Evolutionary conservation across 2,888 invertebrate species (phyloP).

Genomic region (Cantharis nigra): DNA sequence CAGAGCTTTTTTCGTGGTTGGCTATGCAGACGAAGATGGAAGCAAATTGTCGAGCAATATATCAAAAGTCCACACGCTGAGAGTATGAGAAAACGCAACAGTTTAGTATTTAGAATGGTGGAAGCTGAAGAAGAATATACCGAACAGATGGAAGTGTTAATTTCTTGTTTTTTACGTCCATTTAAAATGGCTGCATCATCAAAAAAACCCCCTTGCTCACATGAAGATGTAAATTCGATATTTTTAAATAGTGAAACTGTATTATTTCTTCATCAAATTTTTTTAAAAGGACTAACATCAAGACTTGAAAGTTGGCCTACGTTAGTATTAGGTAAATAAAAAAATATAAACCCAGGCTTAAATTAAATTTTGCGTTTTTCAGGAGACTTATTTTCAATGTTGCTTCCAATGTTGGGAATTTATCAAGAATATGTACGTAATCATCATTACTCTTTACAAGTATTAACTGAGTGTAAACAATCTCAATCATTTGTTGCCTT

Average conservation of each 20-base stretch:
- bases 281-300: conserved; percentile 88
- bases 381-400: conserved; percentile 94
- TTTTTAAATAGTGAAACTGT: conserved; percentile 92
- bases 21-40: conserved; percentile 90
- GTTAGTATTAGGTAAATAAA: conserved; percentile 77
- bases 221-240: conserved; percentile 93
- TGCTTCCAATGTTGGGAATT: conserved; percentile 91
- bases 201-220: conserved; percentile 89
- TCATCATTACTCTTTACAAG: conserved; percentile 92
- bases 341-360: background rate
- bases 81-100: conserved; percentile 90
- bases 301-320: conserved; percentile 94
- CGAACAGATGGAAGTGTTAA: conserved; percentile 83
- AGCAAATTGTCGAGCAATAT: conserved; percentile 92
- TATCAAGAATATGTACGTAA: conserved; percentile 95
- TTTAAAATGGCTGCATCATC: conserved; percentile 94
- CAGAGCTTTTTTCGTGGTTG: conserved; percentile 94
- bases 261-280: conserved; percentile 90
- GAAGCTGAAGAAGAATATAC: conserved; percentile 93
- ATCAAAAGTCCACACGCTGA: conserved; percentile 93
- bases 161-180: conserved; percentile 85
- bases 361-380: conserved; percentile 35
- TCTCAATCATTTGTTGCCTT: conserved; percentile 77
- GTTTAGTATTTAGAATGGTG: conserved; percentile 88
- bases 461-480: conserved; percentile 91